phyloP scores from a whole-genome alignment of 2,113 vertebrate genomes.

The Trematomus loennbergii region DNA sequence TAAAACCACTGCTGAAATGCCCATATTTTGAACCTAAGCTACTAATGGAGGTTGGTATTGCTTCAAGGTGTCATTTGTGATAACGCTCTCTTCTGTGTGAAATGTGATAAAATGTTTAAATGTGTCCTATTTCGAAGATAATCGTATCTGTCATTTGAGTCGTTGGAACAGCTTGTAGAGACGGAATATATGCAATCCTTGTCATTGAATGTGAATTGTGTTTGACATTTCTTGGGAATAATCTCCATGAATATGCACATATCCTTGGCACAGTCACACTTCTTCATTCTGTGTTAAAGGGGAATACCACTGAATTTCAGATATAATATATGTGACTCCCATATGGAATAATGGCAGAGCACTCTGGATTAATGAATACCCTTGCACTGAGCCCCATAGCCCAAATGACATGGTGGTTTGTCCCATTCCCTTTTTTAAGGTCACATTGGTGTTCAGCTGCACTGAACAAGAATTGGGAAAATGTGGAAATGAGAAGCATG shows the following conservation, averaged over 20 bases:
- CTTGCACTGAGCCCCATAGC: conserved; percentile 43
- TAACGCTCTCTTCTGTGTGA: conserved; percentile 14
- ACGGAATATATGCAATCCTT: conserved; percentile 40
- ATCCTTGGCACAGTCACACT: conserved; percentile 25
- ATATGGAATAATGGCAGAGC: conserved; percentile 36
- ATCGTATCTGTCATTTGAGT: conserved; percentile 35
- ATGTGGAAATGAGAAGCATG: neutral
- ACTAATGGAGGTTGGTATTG: conserved; percentile 18
- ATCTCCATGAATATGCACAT: conserved; percentile 39
- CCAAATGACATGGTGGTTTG: conserved; percentile 56
- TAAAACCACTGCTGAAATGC: neutral
- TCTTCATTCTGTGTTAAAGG: conserved; percentile 45
- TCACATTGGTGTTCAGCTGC: conserved; percentile 48
- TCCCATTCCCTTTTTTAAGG: conserved; percentile 48
- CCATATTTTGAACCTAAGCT: conserved; percentile 16
- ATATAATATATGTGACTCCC: conserved; percentile 53
- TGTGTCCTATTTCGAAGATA: conserved; percentile 21
- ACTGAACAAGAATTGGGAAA: conserved; percentile 29
- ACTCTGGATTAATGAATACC: conserved; percentile 49
- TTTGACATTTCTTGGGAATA: conserved; percentile 61
- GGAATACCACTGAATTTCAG: conserved; percentile 66
- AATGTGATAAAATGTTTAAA: conserved; percentile 18
- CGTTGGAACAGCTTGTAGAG: conserved; percentile 36
- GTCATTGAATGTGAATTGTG: conserved; percentile 48
- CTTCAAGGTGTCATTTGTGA: conserved; percentile 25